Conservation (phyloP, 2,113 vertebrate species). For the Accipiter cooperii region DNA sequence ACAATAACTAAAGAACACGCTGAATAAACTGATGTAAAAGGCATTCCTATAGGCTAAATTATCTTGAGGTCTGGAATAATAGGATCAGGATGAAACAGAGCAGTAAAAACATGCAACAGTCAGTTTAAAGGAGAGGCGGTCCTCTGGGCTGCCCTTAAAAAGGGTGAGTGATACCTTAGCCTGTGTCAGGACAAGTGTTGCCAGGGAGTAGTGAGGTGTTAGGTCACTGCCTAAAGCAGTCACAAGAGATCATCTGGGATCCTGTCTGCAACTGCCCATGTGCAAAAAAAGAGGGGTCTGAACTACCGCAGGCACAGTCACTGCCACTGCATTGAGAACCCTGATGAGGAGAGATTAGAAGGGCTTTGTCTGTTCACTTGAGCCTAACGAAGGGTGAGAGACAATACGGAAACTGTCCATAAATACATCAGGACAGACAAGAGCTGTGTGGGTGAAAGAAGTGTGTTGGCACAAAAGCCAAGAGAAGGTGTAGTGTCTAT, state of each 20-base stretch:
- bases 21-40: not conserved
- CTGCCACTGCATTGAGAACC: not conserved
- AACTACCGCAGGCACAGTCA: not conserved
- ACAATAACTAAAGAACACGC: accelerated
- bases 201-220: not conserved
- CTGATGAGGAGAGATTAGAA: not conserved
- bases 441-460: not conserved
- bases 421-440: not conserved
- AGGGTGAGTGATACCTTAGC: not conserved
- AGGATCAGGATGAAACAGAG: not conserved
- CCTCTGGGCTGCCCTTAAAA: not conserved
- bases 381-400: not conserved
- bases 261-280: not conserved
- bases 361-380: not conserved
- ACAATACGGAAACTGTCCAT: not conserved
- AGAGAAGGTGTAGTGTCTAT: not conserved
- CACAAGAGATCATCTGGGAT: not conserved
- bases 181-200: no score
- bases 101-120: not conserved
- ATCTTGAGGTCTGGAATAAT: not conserved
- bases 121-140: not conserved
- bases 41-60: not conserved
- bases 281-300: not conserved
- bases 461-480: not conserved
- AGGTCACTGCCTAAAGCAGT: not conserved